These are phyloP conservation scores for Austrolebias charrua DNA, from an alignment of 2,797 vertebrate species.

Conservation along the genomic window DNA sequence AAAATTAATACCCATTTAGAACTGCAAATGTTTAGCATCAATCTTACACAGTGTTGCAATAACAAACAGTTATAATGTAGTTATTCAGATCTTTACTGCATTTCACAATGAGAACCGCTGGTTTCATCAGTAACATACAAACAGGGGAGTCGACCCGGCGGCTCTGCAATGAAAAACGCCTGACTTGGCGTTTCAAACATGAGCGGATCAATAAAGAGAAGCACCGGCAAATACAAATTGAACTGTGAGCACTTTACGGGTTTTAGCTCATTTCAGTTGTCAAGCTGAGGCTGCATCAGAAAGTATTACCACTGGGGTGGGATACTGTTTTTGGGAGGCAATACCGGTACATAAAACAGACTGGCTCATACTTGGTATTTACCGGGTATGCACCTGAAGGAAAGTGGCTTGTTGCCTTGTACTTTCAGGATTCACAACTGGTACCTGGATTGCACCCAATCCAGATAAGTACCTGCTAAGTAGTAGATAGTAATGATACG, in stretches of 20 bases:
- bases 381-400: too few species aligned
- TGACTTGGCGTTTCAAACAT: conserved; percentile 45
- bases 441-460: too few species aligned
- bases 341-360: too few species aligned
- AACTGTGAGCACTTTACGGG: conserved; percentile 25
- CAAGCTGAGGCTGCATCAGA: too few species aligned
- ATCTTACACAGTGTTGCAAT: conserved; percentile 16
- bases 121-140: conserved; percentile 28
- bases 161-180: neutral
- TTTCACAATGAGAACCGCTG: conserved; percentile 23
- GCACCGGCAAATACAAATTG: conserved; percentile 48
- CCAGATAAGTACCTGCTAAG: too few species aligned
- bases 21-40: conserved; percentile 10
- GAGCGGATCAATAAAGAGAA: conserved; percentile 62
- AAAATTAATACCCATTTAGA: conserved; percentile 14
- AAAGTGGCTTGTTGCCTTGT: too few species aligned
- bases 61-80: neutral
- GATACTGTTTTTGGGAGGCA: too few species aligned
- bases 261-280: neutral
- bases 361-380: too few species aligned
- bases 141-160: conserved; percentile 34
- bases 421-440: too few species aligned
- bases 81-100: conserved; percentile 12
- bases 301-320: too few species aligned
- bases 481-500: too few species aligned